phyloP scores from a whole-genome alignment of 1,140 invertebrate genomes.

The Pseudoatta argentina region DNA sequence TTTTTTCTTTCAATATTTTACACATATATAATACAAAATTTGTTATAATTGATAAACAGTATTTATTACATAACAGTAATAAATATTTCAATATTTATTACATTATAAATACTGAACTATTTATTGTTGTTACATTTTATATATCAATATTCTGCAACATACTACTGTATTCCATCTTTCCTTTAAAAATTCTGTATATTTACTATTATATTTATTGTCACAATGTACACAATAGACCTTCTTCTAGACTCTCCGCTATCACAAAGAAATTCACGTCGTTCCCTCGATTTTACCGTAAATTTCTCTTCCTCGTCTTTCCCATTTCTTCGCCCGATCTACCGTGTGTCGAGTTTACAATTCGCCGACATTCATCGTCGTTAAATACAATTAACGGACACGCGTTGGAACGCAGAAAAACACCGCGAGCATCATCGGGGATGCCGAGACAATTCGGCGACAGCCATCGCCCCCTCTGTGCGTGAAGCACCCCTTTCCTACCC shows the following conservation, averaged over 20 bases:
- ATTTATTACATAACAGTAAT: not conserved
- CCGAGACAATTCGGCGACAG: slow-evolving; percentile 64
- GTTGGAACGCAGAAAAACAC: slow-evolving; percentile 46
- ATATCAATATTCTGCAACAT: not conserved
- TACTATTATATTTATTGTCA: not conserved
- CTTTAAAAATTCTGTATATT: not conserved
- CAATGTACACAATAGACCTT: not conserved
- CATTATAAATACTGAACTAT: no score
- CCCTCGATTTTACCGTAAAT: not conserved
- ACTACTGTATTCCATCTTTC: not conserved
- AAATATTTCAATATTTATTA: not conserved
- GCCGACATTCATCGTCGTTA: slow-evolving; percentile 7
- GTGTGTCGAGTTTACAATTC: not conserved
- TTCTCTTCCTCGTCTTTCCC: not conserved
- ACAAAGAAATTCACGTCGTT: slow-evolving; percentile 9
- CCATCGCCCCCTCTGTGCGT: slow-evolving; percentile 17
- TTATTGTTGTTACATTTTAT: not conserved
- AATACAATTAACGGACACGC: slow-evolving; percentile 40
- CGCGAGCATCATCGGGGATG: not conserved
- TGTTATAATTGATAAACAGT: not conserved
- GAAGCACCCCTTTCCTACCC: not conserved
- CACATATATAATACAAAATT: no score
- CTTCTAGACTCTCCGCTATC: not conserved
- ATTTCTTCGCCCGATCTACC: not conserved
- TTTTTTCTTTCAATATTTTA: not conserved